Conservation (phyloP, 2,888 invertebrate genomes). For the Athrips mouffetella region DNA sequence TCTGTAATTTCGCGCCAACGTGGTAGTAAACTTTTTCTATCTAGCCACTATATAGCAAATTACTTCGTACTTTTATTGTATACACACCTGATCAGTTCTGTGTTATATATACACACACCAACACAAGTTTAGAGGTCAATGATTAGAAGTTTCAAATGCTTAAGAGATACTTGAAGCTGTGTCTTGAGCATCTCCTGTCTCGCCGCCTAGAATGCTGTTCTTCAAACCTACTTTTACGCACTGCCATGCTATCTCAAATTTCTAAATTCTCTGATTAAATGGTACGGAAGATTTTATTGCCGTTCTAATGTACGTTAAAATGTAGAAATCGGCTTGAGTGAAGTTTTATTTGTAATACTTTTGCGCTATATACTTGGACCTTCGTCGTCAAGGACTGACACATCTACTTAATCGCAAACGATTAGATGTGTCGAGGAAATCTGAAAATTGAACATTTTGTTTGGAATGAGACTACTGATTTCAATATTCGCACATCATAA, state of each 20-base stretch:
- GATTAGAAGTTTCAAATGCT: conserved; percentile 44
- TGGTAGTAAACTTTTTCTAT: conserved; percentile 22
- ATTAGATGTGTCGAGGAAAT: background rate
- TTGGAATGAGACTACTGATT: conserved; percentile 29
- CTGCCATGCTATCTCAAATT: conserved; percentile 28
- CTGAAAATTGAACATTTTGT: background rate
- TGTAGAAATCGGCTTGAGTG: background rate
- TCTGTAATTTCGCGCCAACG: conserved; percentile 35
- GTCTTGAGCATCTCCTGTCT: conserved; percentile 25
- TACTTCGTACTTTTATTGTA: conserved; percentile 2
- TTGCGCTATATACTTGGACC: background rate
- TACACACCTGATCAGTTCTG: too few species aligned
- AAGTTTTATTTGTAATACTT: background rate
- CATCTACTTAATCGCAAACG: background rate
- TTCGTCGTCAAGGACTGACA: background rate
- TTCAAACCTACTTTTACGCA: conserved; percentile 47
- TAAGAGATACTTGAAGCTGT: conserved; percentile 37
- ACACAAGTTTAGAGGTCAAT: conserved; percentile 49
- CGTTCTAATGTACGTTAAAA: background rate
- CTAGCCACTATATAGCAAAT: conserved; percentile 14
- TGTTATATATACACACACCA: background rate
- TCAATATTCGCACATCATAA: conserved; percentile 37
- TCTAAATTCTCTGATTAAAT: conserved; percentile 19
- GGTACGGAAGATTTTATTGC: background rate
- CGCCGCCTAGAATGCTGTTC: conserved; percentile 48